Evolutionary conservation across 2,797 vertebrate genomes (phyloP), one percentile per base, ranked within the genome.

Genomic region (Typhlichthys subterraneus): DNA sequence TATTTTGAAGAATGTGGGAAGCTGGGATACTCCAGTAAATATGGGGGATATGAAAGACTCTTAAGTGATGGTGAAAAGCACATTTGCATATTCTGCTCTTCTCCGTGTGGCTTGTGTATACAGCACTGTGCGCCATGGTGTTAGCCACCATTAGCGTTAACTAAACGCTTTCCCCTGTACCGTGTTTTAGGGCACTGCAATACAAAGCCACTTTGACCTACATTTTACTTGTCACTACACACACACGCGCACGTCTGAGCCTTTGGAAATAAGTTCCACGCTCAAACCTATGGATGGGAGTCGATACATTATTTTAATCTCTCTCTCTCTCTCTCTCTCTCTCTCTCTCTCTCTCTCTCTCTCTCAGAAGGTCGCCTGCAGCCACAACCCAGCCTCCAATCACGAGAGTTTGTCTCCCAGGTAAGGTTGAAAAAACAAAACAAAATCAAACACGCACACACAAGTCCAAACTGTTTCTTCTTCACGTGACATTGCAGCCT

Each of bases 371-470:
- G 67, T 90, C 89, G 73, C 89, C 89, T 69, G 89, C 86, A 57
- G 84, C 87, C 63, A 64, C 85, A 8, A 87, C 84, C 57, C 89
- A 90, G 69, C 83, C 88, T 76, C 80, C 86, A 3, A 83, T 91
- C 83, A 87, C 89, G 81, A 88, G 85, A 88, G 89, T 91, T 50
- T 90, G 88, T 81, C 87, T 91, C 59, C 89, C 88, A 82, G 89
- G 89, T 91, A 87, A 83, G 84, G 33, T 8, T 8, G 33, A 5
- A 38, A 38, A 8, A 5, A 38, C 5, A 38, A 23, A 23, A 23
- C 23, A 23, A 23, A 23, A 23, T 23, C 23, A 23, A 23, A 74
- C 6, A 19, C 60, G 67, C 50, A n/a, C 10, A 67, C 31, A 57
- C 38, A 10, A n/a, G 13, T 11, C 4, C 11, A 12, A 12, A 31